Conservation (phyloP, 2,113 vertebrate species). For the Malurus melanocephalus region DNA sequence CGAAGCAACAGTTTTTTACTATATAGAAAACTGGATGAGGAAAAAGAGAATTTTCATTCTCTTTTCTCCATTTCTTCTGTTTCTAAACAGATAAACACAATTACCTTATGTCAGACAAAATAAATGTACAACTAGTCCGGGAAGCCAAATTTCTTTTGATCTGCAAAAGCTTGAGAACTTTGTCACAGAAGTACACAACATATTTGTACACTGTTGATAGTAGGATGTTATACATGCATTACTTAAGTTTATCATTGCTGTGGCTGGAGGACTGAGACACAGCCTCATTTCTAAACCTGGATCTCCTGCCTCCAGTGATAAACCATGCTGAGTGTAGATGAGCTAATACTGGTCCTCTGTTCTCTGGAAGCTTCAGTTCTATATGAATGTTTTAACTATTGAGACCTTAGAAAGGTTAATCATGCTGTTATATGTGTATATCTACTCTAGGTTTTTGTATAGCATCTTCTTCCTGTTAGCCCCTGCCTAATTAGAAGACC, state of each 20-base stretch:
- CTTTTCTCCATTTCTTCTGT: background rate
- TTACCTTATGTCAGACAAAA: background rate
- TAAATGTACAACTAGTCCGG: background rate
- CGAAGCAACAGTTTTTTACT: background rate
- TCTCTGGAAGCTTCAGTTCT: background rate
- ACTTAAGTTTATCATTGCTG: background rate
- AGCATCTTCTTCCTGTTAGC: background rate
- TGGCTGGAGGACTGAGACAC: background rate
- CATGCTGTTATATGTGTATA: background rate
- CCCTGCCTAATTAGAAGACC: background rate
- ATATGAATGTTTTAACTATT: background rate
- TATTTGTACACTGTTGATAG: background rate
- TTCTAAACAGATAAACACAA: background rate
- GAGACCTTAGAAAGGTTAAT: background rate
- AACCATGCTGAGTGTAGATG: background rate
- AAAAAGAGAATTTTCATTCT: background rate
- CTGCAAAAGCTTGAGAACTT: background rate
- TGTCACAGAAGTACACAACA: background rate
- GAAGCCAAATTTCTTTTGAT: background rate
- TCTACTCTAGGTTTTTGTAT: background rate
- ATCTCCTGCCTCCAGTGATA: background rate
- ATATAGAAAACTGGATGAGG: background rate
- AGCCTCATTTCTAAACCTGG: background rate
- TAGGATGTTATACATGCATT: background rate
- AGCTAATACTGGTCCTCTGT: background rate